Conservation (phyloP, 2,797 vertebrate species). For the Pyrocephalus nanus region DNA sequence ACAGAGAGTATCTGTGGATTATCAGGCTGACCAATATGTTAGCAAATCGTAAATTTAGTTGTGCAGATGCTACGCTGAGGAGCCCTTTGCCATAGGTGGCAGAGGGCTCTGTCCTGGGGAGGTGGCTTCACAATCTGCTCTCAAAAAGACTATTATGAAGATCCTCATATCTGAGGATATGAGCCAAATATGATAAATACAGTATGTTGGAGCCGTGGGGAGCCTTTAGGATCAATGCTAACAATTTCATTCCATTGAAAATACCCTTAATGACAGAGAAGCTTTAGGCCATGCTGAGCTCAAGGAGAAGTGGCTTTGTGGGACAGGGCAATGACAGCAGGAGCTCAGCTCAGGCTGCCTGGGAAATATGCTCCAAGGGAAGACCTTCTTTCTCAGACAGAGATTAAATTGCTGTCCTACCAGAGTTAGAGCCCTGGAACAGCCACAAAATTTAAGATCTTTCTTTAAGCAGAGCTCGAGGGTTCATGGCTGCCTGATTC, state of each 20-base stretch:
- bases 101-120: not conserved
- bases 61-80: not conserved
- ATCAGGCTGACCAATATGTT: not conserved
- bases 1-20: not conserved
- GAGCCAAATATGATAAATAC: not conserved
- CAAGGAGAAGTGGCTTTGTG: not conserved
- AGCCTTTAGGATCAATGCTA: not conserved
- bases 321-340: not conserved
- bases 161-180: not conserved
- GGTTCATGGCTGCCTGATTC: not conserved
- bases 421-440: not conserved
- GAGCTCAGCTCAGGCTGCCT: not conserved
- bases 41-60: not conserved
- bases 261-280: conserved; percentile 24
- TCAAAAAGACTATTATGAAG: not conserved
- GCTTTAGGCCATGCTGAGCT: not conserved
- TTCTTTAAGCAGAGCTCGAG: not conserved
- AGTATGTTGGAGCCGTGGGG: not conserved
- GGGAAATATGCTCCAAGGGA: not conserved
- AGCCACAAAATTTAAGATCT: not conserved
- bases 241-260: conserved; percentile 3
- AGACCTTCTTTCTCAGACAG: not conserved
- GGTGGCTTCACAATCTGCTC: not conserved
- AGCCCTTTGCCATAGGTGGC: not conserved
- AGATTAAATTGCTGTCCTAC: not conserved